Percentiles rank a stretch among this genome's conserved stretches.
Conservation (phyloP, 2,113 vertebrate species). For the Onychostoma macrolepis region DNA sequence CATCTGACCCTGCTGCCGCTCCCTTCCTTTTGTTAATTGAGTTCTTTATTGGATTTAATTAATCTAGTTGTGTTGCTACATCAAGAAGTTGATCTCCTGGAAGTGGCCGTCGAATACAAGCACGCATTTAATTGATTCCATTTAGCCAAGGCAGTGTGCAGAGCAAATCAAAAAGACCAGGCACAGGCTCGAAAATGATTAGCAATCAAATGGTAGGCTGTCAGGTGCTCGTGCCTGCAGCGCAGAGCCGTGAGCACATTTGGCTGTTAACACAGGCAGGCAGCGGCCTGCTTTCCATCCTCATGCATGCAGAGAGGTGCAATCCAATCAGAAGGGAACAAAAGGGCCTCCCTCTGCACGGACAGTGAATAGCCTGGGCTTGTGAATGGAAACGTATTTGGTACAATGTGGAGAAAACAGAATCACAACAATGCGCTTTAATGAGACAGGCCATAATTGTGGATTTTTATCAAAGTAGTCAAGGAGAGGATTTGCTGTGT, state of each 20-base stretch:
- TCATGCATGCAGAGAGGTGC: constrained; percentile 13
- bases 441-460: constrained; percentile 14
- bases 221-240: constrained; percentile 32
- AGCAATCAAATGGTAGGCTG: constrained; percentile 59
- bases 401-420: constrained; percentile 31
- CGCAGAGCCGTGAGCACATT: constrained; percentile 44
- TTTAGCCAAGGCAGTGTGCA: constrained; percentile 67
- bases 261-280: constrained; percentile 51
- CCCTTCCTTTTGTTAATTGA: constrained; percentile 42
- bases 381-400: constrained; percentile 9
- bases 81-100: constrained; percentile 68
- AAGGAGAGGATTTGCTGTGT: not conserved
- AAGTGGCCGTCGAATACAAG: constrained; percentile 68
- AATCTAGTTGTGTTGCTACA: constrained; percentile 68
- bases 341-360: constrained; percentile 42
- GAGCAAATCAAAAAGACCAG: constrained; percentile 64
- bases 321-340: constrained; percentile 47
- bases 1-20: constrained; percentile 1
- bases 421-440: constrained; percentile 19
- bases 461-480: not conserved
- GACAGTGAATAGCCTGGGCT: not conserved
- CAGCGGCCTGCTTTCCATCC: constrained; percentile 10
- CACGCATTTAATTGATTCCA: constrained; percentile 73
- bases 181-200: constrained; percentile 65
- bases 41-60: constrained; percentile 66